phyloP scores from a whole-genome alignment of 2,113 vertebrate species.

The Stercorarius parasiticus region DNA sequence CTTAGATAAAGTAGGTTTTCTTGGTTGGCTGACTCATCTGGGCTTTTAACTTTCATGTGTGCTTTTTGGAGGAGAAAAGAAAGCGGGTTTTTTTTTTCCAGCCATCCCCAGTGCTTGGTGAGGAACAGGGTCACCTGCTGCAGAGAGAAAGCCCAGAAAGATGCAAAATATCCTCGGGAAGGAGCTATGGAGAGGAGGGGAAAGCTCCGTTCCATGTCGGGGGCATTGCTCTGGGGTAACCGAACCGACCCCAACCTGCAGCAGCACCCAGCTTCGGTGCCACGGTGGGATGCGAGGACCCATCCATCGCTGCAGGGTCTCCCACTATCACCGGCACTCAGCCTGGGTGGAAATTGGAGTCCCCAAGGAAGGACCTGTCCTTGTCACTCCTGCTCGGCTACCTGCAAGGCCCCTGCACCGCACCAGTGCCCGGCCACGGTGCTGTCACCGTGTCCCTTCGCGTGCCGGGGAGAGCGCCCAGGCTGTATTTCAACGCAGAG shows the following conservation, averaged over 20 bases:
- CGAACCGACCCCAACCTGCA: accelerated
- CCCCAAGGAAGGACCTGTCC: too few species aligned
- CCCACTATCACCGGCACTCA: neutral
- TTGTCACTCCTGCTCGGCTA: neutral
- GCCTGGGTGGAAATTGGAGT: neutral
- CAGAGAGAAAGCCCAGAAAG: neutral
- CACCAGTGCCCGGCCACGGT: accelerated
- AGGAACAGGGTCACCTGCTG: neutral
- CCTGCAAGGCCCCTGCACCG: neutral
- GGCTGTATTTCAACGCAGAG: neutral
- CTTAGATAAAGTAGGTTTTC: neutral
- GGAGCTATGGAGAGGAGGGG: neutral
- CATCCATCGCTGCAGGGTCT: neutral
- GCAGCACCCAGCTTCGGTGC: neutral
- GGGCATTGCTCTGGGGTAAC: neutral
- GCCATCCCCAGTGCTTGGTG: accelerated
- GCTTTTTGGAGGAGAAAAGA: neutral
- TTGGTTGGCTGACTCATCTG: neutral
- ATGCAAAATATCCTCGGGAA: neutral
- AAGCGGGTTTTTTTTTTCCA: neutral
- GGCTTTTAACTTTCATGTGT: neutral
- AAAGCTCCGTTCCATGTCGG: too few species aligned
- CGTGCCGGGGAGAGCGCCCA: accelerated
- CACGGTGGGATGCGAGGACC: neutral
- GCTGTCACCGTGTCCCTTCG: neutral